Base-by-base conservation (phyloP, 2,113 vertebrate species). In the Osmerus mordax region DNA sequence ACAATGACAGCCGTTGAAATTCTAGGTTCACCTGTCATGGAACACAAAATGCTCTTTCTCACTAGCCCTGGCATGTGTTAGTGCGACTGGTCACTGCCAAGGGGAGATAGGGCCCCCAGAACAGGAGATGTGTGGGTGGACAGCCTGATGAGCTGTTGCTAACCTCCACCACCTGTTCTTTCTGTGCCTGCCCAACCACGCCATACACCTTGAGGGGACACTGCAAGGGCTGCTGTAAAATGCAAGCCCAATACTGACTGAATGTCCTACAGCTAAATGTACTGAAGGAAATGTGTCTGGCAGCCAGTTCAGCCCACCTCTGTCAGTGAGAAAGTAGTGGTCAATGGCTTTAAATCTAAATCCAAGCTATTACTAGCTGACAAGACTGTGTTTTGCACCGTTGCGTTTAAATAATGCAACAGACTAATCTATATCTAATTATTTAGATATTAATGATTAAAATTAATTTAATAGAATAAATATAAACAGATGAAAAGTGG, bases 1-100 rank as follows among this genome's bases (percentile, higher is more conserved):
- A 78, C 87, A 84, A 82, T 78, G 67, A 63, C 16, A 41, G 70
- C 65, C 82, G 78, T 83, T 89, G 78, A 88, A 78, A 81, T 81
- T 82, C 65, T 71, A 60, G 76, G 77, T 80, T 80, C 77, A 85
- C 81, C 83, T 87, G 83, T 84, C 85, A 83, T 52, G 0, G 18
- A 14, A n/a, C 12, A 25, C 25, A 88, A 78, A 85, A 86, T 86
- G 70, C 65, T 63, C 77, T 71, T 76, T 72, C 73, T 79, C 63
- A 56, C 51, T 4, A 54, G 70, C 76, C 80, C 66, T 74, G 80
- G 83, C 82, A 72, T 67, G 80, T 72, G 73, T 63, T 72, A 58
- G 67, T 79, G 75, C 71, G 69, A 75, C 82, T 79, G 81, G 77
- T 29, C 77, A 51, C 55, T 55, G 73, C 47, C 16, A 11, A 2